Evolutionary conservation across 2,888 invertebrate genomes (phyloP).

Genomic region (Suillia variegata): DNA sequence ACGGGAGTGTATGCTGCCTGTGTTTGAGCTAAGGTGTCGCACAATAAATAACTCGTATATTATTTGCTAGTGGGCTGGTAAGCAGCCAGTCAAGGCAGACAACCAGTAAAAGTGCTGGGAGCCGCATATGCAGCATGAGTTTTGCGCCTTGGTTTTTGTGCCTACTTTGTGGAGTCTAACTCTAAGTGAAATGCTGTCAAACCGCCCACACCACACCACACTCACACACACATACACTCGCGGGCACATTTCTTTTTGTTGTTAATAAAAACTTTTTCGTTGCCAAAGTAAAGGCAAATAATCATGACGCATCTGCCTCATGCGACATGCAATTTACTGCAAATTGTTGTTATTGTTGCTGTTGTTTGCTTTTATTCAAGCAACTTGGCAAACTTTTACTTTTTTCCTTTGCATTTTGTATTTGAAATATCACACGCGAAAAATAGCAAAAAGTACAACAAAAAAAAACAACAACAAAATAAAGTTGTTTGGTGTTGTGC

Average conservation of each 20-base stretch:
- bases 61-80: neutral
- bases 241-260: slow-evolving; percentile 1
- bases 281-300: neutral
- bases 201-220: slow-evolving; percentile 6
- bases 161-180: too few relatives aligned
- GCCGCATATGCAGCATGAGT: too few relatives aligned
- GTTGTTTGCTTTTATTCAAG: slow-evolving; percentile 25
- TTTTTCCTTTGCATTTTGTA: too few relatives aligned
- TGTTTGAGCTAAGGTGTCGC: neutral
- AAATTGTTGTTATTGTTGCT: slow-evolving; percentile 23
- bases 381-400: too few relatives aligned
- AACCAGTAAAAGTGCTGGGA: too few relatives aligned
- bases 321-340: slow-evolving; percentile 19
- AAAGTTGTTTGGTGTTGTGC: too few relatives aligned
- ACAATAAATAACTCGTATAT: neutral
- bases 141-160: too few relatives aligned
- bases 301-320: slow-evolving; percentile 10
- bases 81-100: neutral
- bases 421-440: too few relatives aligned
- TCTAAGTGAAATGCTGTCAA: neutral
- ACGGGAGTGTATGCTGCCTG: neutral
- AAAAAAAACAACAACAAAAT: too few relatives aligned
- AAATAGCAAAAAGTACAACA: too few relatives aligned
- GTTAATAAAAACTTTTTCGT: neutral
- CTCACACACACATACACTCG: slow-evolving; percentile 1